phyloP scores from a whole-genome alignment of 2,113 vertebrate genomes.

The Brachyhypopomus occidentalis region DNA sequence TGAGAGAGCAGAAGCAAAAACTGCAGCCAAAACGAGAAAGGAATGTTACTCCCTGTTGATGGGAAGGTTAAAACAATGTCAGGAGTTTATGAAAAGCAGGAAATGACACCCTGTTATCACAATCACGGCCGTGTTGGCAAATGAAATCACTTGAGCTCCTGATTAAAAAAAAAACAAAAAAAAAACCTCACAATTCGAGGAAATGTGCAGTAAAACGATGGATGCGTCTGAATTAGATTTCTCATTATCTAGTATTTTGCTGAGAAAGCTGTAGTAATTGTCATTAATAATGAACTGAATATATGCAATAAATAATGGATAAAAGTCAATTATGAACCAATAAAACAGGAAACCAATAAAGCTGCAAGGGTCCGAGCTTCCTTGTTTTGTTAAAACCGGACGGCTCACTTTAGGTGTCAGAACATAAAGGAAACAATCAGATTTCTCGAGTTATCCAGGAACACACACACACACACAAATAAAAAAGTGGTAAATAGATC shows the following conservation, averaged over 20 bases:
- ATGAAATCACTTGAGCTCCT: constrained; percentile 25
- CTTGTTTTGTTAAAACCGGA: constrained; percentile 29
- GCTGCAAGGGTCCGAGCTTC: constrained; percentile 12
- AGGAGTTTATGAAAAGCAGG: constrained; percentile 51
- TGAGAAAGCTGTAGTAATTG: neutral
- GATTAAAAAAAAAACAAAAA: constrained; percentile 12
- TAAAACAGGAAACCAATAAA: constrained; percentile 17
- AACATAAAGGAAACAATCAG: constrained; percentile 43
- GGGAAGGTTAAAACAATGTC: constrained; percentile 35
- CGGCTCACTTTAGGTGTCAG: constrained; percentile 48
- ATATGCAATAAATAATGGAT: constrained; percentile 43
- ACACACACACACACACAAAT: neutral
- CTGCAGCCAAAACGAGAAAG: neutral
- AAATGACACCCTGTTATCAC: constrained; percentile 62
- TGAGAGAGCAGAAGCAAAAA: constrained; percentile 54
- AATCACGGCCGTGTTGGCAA: constrained; percentile 36
- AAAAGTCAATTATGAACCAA: constrained; percentile 36
- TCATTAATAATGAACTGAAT: constrained; percentile 28
- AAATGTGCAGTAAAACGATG: neutral
- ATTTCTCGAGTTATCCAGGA: constrained; percentile 29
- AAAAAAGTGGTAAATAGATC: constrained; percentile 4
- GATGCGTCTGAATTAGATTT: neutral
- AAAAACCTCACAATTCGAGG: neutral
- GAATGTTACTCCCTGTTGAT: constrained; percentile 8
- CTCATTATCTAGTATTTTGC: constrained; percentile 5